Conservation (phyloP, 92 coral and sea anemone species). For the Micromussa lordhowensis region DNA sequence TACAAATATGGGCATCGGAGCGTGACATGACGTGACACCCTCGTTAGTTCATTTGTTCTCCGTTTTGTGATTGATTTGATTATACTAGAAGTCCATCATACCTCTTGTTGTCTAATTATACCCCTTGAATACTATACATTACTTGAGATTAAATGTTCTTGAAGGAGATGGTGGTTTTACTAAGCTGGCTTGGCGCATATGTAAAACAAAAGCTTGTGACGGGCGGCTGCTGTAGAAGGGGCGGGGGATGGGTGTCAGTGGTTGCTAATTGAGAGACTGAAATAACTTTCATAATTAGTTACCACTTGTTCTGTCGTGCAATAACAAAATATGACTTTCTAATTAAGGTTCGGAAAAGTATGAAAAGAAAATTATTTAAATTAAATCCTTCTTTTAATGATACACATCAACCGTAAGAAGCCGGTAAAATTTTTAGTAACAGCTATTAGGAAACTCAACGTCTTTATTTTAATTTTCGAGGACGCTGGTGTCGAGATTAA, state of each 20-base stretch:
- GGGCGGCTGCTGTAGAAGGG: background rate
- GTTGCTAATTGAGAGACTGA: background rate
- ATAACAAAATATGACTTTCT: background rate
- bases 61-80: no score
- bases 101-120: background rate
- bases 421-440: background rate
- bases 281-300: background rate
- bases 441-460: background rate
- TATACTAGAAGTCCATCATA: no score
- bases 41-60: background rate
- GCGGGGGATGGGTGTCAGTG: background rate
- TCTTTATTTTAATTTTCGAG: background rate
- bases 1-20: background rate
- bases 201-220: no score
- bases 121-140: background rate
- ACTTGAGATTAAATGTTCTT: background rate
- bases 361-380: background rate
- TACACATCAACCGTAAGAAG: background rate
- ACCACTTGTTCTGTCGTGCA: background rate
- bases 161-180: background rate
- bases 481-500: no score
- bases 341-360: background rate
- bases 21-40: conserved; percentile 15
- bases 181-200: no score
- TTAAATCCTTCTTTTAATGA: background rate